Evolutionary conservation across 2,797 vertebrate genomes (phyloP).

Genomic region (Artibeus jamaicensis): DNA sequence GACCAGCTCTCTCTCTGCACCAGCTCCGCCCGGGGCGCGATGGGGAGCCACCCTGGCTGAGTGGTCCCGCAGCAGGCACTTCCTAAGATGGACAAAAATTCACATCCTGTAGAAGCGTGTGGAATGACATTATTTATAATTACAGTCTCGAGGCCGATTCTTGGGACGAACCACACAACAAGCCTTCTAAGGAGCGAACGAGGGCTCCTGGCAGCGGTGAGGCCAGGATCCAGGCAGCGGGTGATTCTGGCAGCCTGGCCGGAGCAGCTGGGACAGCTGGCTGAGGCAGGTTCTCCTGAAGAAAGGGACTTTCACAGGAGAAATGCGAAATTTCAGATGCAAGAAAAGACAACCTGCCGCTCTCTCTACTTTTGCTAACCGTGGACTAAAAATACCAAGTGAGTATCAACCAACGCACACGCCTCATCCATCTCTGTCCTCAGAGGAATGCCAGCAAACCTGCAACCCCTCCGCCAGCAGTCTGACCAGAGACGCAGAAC

Average conservation of each 20-base stretch:
- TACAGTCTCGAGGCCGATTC: neutral
- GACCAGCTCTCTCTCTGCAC: neutral
- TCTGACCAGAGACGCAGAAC: neutral
- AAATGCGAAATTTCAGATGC: neutral
- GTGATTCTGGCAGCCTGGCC: neutral
- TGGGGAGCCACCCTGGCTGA: neutral
- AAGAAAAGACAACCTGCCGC: neutral
- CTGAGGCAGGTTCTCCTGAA: neutral
- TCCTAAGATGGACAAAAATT: neutral
- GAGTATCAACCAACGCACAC: conserved; percentile 42
- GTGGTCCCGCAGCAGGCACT: neutral
- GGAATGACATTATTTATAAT: neutral
- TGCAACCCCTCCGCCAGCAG: neutral
- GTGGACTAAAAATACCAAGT: conserved; percentile 63
- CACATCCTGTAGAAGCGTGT: neutral
- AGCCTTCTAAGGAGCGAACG: neutral
- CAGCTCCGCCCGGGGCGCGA: neutral
- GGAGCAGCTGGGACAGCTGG: neutral
- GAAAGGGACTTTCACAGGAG: conserved; percentile 5
- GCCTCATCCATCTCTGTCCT: conserved; percentile 59
- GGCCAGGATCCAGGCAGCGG: neutral
- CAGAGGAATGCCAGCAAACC: neutral
- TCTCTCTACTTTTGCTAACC: neutral
- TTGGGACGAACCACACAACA: neutral
- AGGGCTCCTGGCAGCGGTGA: neutral